A percentile compares a stretch with the other conserved stretches of the same genome.
These are phyloP conservation scores for Adelognathus sp. DNA, from an alignment of 2,888 invertebrate species.

Conservation along the genomic window DNA sequence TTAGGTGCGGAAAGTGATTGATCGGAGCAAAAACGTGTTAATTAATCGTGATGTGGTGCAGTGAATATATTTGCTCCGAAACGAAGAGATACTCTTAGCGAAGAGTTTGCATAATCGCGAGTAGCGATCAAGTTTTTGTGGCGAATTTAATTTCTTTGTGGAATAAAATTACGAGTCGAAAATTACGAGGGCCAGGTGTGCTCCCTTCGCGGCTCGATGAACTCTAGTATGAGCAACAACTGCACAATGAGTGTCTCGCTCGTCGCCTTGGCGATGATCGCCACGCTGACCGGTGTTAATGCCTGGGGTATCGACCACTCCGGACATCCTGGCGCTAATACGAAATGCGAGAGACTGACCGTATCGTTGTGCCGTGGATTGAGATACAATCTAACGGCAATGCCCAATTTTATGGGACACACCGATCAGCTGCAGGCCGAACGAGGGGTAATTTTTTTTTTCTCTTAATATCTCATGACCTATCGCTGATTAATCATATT, in stretches of 20 bases:
- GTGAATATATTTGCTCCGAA: constrained; percentile 30
- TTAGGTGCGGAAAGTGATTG: background rate
- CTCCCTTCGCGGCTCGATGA: background rate
- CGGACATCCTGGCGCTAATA: constrained; percentile 77
- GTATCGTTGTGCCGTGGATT: constrained; percentile 91
- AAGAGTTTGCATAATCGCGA: constrained; percentile 3
- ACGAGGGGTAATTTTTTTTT: constrained; percentile 85
- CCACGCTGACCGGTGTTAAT: constrained; percentile 55
- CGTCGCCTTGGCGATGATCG: constrained; percentile 59
- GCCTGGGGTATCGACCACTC: constrained; percentile 81
- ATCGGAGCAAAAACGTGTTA: background rate
- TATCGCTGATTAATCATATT: background rate
- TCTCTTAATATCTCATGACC: background rate
- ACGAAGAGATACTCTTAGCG: constrained; percentile 34
- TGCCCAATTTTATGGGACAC: constrained; percentile 94
- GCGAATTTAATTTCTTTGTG: background rate
- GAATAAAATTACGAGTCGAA: no score
- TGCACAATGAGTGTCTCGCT: constrained; percentile 59
- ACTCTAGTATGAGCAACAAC: constrained; percentile 28
- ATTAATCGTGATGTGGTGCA: constrained; percentile 16
- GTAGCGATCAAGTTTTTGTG: background rate
- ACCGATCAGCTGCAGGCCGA: constrained; percentile 91
- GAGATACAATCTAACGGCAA: constrained; percentile 92
- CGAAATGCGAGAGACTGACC: constrained; percentile 90
- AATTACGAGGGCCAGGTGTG: background rate